Conservation (phyloP, 1,140 invertebrate genomes). For the Cyphomyrmex costatus region DNA sequence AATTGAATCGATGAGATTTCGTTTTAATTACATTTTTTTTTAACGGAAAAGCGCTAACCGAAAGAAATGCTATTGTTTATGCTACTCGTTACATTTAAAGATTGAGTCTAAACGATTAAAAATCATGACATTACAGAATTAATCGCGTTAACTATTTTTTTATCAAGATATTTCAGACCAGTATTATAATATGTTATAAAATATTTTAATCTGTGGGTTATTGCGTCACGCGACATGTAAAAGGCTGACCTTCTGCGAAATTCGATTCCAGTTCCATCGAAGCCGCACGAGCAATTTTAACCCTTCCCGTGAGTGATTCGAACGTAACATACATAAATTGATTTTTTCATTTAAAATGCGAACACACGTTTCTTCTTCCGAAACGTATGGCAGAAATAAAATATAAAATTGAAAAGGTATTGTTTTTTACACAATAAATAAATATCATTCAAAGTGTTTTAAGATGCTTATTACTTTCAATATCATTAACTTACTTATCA, state of each 20-base stretch:
- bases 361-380: not conserved
- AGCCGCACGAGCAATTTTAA: not conserved
- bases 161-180: not conserved
- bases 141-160: not conserved
- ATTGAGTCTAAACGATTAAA: not conserved
- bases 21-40: constrained; percentile 11
- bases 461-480: too few species aligned
- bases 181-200: not conserved
- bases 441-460: too few species aligned
- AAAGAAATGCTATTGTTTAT: not conserved
- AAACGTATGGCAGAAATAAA: not conserved
- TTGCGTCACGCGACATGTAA: constrained; percentile 34
- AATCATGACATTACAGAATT: too few species aligned
- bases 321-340: not conserved
- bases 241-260: constrained; percentile 36
- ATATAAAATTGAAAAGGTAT: too few species aligned
- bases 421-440: too few species aligned
- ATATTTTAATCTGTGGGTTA: not conserved
- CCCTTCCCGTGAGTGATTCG: constrained; percentile 2
- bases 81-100: not conserved
- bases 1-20: not conserved
- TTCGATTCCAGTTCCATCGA: constrained; percentile 3
- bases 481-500: too few species aligned
- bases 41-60: not conserved
- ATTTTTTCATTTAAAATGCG: constrained; percentile 1